Evolutionary conservation across 2,888 invertebrate genomes (phyloP), one percentile per base, ranked within the genome.

Genomic region (Dyspetes luteomarginatus): DNA sequence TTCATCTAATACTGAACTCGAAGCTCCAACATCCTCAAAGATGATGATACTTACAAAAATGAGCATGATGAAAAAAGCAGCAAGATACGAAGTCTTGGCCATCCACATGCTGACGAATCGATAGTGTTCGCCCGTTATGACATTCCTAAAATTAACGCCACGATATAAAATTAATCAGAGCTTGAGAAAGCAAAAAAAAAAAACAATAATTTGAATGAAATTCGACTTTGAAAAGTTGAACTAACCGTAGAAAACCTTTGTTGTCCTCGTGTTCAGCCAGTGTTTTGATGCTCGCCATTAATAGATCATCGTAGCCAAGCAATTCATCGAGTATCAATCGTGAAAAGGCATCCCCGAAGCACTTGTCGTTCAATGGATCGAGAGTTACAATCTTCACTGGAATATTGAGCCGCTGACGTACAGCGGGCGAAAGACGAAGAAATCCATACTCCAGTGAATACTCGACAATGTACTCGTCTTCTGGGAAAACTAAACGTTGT

Each of bases 381-480:
- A 97, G 90, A 17, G 96, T 96, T 9, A 97, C 96, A 15, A 97
- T 96, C 90, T 96, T 95, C 1, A 99, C 98, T 0, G 98, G 97
- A 85, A 99, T 98, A 90, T 97, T 97, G 28, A 99, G 94, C 48
- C 96, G 95, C 75, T 97, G 95, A 4, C 99, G 94, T 0, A 98
- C 97, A 65, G 95, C 95, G 0, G 97, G 96, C 2, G 97, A 97
- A 3, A 99, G 93, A 0, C 99, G 95, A 30, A 99, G 93, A 91
- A 99, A 97, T 0, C 99, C 99, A 92, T 99, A 99, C 92, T 99
- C 98, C 84, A 99, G 93, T 0, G 99, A 97, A 93, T 99, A 99
- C 92, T 99, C 99, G 1, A 99, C 97, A 60, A 99, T 98, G 91
- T 99, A 99, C 89, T 98, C 97, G 88, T 98, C 98, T 87, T 97